Conservation (phyloP, 2,797 vertebrate species). For the Characodon lateralis region DNA sequence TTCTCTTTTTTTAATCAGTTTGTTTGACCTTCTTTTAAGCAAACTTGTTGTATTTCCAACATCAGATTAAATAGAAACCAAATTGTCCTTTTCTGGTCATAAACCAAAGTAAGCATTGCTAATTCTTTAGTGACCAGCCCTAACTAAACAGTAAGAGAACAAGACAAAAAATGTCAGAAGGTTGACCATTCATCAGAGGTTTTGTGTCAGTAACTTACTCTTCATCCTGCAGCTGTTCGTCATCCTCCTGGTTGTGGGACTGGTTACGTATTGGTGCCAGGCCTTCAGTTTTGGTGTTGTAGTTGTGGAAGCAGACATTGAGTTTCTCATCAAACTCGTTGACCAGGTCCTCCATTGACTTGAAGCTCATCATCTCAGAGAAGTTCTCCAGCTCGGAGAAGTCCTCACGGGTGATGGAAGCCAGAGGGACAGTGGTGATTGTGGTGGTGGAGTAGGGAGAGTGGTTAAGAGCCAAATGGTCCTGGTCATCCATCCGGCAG, state of each 20-base stretch:
- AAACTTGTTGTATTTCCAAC: no score
- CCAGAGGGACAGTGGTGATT: constrained; percentile 67
- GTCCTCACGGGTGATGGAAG: constrained; percentile 85
- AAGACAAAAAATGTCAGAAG: neutral
- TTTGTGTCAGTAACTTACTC: constrained; percentile 82
- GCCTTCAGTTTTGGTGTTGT: constrained; percentile 93
- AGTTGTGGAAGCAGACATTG: constrained; percentile 95
- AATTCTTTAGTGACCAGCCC: neutral
- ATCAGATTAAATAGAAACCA: no score
- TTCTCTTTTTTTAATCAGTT: neutral
- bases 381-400: constrained; percentile 95
- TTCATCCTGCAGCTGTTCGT: constrained; percentile 90
- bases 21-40: neutral
- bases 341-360: constrained; percentile 96
- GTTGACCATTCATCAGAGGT: neutral
- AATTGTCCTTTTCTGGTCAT: neutral
- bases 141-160: neutral
- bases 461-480: constrained; percentile 62
- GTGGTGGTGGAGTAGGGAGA: constrained; percentile 57
- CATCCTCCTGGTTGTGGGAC: constrained; percentile 88
- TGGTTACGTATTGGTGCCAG: constrained; percentile 91
- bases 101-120: neutral
- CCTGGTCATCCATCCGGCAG: constrained; percentile 81
- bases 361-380: constrained; percentile 97
- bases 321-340: constrained; percentile 96